These are phyloP conservation scores for Potorous gilbertii DNA, from an alignment of 2,797 vertebrate species.

Conservation along the genomic window DNA sequence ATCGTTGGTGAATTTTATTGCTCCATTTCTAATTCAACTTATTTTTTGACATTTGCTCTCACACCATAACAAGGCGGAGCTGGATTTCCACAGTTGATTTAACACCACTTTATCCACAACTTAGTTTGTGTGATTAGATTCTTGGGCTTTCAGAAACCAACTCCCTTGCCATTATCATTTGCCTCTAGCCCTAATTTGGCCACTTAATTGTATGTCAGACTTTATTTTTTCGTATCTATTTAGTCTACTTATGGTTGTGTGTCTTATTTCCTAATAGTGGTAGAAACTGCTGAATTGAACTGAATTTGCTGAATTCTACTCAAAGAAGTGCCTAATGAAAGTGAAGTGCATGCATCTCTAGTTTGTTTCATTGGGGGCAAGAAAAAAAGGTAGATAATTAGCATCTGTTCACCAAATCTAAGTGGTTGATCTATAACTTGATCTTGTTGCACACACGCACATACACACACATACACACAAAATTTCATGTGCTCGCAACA, in stretches of 20 bases:
- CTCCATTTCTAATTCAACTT: neutral
- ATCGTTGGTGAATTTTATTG: neutral
- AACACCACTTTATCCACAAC: neutral
- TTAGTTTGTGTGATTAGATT: neutral
- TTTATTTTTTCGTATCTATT: neutral
- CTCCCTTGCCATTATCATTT: neutral
- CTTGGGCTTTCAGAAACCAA: neutral
- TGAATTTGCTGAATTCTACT: neutral
- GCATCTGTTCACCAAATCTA: neutral
- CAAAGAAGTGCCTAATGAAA: neutral
- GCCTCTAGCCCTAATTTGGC: neutral
- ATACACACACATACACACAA: too few species aligned
- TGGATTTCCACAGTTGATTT: neutral
- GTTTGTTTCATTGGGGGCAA: too few species aligned
- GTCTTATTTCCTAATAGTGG: neutral
- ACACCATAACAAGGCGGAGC: neutral
- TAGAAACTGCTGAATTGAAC: neutral
- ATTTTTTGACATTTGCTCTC: neutral
- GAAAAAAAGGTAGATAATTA: neutral
- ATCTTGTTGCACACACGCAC: neutral
- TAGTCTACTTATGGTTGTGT: neutral
- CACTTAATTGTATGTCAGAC: neutral
- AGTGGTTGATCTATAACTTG: too few species aligned
- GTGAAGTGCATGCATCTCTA: fast-evolving
- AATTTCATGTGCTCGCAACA: neutral